Percentiles rank a stretch among this genome's conserved stretches.
Evolutionary conservation across 2,113 vertebrate species (phyloP).

Genomic region (Myrmophylax atrothorax): DNA sequence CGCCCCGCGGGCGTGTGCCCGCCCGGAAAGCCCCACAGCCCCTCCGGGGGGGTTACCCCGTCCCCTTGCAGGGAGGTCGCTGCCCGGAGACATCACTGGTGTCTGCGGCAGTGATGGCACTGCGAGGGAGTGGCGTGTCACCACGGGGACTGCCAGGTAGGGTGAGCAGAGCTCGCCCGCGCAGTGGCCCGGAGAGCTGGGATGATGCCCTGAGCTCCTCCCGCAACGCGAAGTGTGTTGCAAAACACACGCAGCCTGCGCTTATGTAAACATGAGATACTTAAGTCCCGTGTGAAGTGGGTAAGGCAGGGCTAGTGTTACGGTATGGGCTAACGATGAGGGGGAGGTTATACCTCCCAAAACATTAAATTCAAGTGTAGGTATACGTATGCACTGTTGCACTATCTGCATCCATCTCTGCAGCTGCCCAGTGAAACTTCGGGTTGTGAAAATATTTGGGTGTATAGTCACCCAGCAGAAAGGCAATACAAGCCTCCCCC

Average conservation of each 20-base stretch:
- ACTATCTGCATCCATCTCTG: neutral
- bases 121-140: neutral
- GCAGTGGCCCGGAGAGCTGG: neutral
- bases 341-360: neutral
- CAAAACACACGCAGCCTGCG: neutral
- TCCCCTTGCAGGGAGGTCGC: neutral
- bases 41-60: neutral
- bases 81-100: neutral
- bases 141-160: rapidly evolving
- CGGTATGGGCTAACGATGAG: neutral
- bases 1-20: neutral
- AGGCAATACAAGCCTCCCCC: neutral
- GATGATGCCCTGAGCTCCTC: neutral
- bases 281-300: neutral
- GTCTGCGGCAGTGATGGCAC: neutral
- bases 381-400: neutral
- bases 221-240: neutral
- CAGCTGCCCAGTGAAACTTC: neutral
- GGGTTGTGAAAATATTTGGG: neutral
- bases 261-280: neutral
- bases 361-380: neutral
- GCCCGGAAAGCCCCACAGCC: rapidly evolving
- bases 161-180: neutral
- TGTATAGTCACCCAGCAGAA: neutral
- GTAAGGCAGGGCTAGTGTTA: neutral